Evolutionary conservation across 2,113 vertebrate species (phyloP), one percentile per base, ranked within the genome.

Genomic region (Argyrosomus japonicus): DNA sequence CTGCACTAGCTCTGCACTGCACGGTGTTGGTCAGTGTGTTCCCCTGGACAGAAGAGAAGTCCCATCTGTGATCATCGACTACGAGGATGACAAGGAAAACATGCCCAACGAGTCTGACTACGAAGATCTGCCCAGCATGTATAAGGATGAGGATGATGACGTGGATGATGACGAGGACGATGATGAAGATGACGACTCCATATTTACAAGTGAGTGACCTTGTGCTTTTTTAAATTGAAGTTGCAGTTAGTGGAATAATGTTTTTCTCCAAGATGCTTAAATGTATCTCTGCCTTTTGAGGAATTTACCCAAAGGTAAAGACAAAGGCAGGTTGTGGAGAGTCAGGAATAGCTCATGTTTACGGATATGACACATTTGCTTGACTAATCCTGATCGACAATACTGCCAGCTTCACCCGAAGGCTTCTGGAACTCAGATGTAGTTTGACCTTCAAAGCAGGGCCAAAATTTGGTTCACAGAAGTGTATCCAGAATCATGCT

Each of bases 1-100:
- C 40, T 53, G n/a, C 61, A 1, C 32, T 13, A 98, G 97, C 93
- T 97, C 97, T 81, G 95, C 95, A 82, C 92, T 99, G 93, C 97
- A 99, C 62, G 87, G 94, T 45, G 85, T 90, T 75, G 95, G 96
- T 91, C 96, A 96, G 85, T 94, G 96, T 86, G 87, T 94, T 74
- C 95, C 97, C 88, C 93, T 97, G 75, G 97, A 99, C 90, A 95
- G 97, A 87, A 95, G 97, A 95, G 96, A 97, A 95, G 96, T 97
- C 91, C 98, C 97, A 90, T 97, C 97, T 12, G 97, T 98, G 94
- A 97, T 98, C 93, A 97, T 99, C 73, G 97, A 99, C 94, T 99
- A 97, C 5, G 97, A 99, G 87, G 97, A 99, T 62, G 97, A 99
- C 94, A 99, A 99, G 94, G 98, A 99, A 95, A 99, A 99, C 92